Evolutionary conservation across 2,888 invertebrate genomes (phyloP).

Genomic region (Volucella inflata): DNA sequence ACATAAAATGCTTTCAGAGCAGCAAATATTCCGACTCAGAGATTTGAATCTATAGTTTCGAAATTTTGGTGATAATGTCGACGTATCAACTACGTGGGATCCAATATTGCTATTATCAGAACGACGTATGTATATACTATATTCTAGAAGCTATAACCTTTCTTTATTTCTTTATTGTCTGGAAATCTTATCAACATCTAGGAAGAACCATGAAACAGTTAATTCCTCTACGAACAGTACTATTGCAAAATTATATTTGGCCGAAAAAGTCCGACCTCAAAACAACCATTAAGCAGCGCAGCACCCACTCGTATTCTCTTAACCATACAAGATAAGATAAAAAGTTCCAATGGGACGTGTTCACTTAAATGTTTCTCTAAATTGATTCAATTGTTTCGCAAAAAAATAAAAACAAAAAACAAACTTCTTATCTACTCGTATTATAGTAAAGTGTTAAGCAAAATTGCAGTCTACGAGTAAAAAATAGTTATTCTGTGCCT

Average conservation of each 20-base stretch:
- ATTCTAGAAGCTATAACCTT: neutral
- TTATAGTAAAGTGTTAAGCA: neutral
- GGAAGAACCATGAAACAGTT: neutral
- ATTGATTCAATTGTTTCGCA: slow-evolving; percentile 59
- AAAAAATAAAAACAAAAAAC: slow-evolving; percentile 23
- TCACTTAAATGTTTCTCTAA: slow-evolving; percentile 34
- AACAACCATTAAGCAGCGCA: slow-evolving; percentile 24
- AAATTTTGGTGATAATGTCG: neutral
- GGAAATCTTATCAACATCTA: slow-evolving; percentile 31
- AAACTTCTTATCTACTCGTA: slow-evolving; percentile 27
- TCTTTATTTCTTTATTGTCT: neutral
- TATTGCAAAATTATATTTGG: slow-evolving; percentile 39
- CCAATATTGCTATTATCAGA: neutral
- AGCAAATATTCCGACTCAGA: neutral
- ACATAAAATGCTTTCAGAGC: slow-evolving; percentile 2
- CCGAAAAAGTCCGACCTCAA: neutral
- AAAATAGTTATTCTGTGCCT: neutral
- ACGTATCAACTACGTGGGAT: slow-evolving; percentile 8
- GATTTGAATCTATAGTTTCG: neutral
- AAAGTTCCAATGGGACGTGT: slow-evolving; percentile 21
- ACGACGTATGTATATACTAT: neutral
- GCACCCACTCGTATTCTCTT: slow-evolving; percentile 37
- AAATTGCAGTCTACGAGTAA: slow-evolving; percentile 2
- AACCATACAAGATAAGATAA: slow-evolving; percentile 41
- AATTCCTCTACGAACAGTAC: neutral